Evolutionary conservation across 2,888 invertebrate genomes (phyloP).

Genomic region (Phania funesta): DNA sequence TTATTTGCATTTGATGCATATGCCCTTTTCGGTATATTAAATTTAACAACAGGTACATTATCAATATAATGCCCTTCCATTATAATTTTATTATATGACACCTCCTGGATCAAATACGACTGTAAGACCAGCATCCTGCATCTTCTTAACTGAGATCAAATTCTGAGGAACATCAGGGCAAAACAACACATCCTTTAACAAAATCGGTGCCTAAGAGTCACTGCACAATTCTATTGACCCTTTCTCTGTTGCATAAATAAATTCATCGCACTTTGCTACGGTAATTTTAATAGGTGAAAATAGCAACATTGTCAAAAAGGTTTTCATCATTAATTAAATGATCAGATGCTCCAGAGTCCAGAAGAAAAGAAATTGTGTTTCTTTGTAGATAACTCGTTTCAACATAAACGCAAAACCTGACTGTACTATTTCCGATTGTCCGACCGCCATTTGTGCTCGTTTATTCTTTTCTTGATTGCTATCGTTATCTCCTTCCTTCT

Average conservation of each 20-base stretch:
- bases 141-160: conserved; percentile 48
- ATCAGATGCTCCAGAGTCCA: conserved; percentile 65
- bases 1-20: conserved; percentile 5
- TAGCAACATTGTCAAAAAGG: conserved; percentile 47
- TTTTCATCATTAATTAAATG: conserved; percentile 67
- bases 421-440: conserved; percentile 21
- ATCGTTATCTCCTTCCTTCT: not conserved
- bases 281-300: conserved; percentile 72
- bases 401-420: conserved; percentile 60
- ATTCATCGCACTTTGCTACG: conserved; percentile 70
- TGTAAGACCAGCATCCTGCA: conserved; percentile 73
- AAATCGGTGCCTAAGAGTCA: conserved; percentile 66
- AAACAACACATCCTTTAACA: conserved; percentile 69
- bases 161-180: conserved; percentile 71
- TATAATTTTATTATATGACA: conserved; percentile 68
- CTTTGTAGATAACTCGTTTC: not conserved
- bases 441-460: conserved; percentile 50
- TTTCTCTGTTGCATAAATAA: conserved; percentile 61
- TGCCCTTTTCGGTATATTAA: conserved; percentile 23
- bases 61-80: conserved; percentile 39
- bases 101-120: conserved; percentile 62
- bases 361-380: conserved; percentile 40
- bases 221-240: conserved; percentile 71
- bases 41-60: conserved; percentile 56
- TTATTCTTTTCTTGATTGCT: conserved; percentile 49